Base-by-base conservation (phyloP, 2,888 invertebrate genomes). In the Spodoptera picta region DNA sequence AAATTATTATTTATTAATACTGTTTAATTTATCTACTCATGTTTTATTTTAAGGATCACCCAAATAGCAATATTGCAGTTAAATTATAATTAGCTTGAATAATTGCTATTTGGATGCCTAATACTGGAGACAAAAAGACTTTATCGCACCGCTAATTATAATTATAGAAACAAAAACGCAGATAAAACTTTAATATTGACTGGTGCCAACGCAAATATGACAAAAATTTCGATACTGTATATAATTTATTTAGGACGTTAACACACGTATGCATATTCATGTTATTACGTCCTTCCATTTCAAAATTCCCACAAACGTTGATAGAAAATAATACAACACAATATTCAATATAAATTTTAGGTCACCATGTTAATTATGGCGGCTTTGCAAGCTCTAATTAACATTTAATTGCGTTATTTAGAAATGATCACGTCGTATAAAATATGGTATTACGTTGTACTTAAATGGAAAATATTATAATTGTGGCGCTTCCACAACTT, bases 381-480 rank as follows among this genome's bases (percentile, higher is more conserved):
- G 43, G 65, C 60, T 71, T 56, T 57, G 65, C 60, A 67, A 60
- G 63, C 57, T 58, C 60, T 75, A 76, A 79, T 83, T 77, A 77
- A 69, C 60, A 69, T 68, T 70, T 65, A 80, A 79, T 82, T 80
- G 73, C 54, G 53, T 78, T 78, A 75, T 75, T 80, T 78, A 73
- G 69, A 69, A 75, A 69, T 76, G 57, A 75, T 80, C 78, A 81
- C 74, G 71, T 72, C 51, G 57, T 42, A 55, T 57, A 50, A 57
- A 69, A 69, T 61, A 61, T 57, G 58, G 58, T 10, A 61, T 75
- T 63, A 59, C 42, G 36, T n/a, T 14, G 60, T 48, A 42, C 41
- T 57, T 9, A 45, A 54, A 65, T 46, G 43, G 48, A 60, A 61
- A 73, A 57, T n/a, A 48, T 10, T 36, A 51, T 54, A 12, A 69